Evolutionary conservation across 2,888 invertebrate genomes (phyloP).

Genomic region (Oligia fasciuncula): DNA sequence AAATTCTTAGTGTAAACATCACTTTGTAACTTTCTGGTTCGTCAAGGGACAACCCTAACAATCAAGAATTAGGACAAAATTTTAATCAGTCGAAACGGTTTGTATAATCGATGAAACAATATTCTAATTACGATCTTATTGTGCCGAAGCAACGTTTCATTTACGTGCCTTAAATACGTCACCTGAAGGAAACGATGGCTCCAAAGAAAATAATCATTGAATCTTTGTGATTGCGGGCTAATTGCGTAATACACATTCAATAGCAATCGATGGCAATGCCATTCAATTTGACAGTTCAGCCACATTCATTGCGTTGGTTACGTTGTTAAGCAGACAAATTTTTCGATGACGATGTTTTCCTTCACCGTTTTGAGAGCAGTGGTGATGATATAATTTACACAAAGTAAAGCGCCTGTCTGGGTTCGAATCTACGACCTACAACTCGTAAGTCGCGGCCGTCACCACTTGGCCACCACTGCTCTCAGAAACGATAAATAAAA

Average conservation of each 20-base stretch:
- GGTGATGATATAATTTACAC: too few relatives aligned
- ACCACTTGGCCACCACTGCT: too few relatives aligned
- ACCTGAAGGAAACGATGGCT: conserved; percentile 16
- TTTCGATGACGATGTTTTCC: too few relatives aligned
- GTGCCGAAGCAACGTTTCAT: conserved; percentile 27
- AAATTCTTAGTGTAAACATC: not conserved
- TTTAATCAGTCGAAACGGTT: conserved; percentile 32
- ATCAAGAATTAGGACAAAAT: conserved; percentile 20
- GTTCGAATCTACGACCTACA: too few relatives aligned
- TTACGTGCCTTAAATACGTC: not conserved
- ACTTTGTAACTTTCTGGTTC: not conserved
- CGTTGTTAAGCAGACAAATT: too few relatives aligned
- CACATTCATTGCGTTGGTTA: too few relatives aligned
- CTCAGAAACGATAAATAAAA: too few relatives aligned
- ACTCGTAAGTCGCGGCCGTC: too few relatives aligned
- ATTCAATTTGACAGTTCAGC: too few relatives aligned
- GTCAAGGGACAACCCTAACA: conserved; percentile 27
- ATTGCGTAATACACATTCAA: not conserved
- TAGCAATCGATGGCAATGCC: too few relatives aligned
- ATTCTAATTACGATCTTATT: conserved; percentile 28
- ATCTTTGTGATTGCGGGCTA: conserved; percentile 3
- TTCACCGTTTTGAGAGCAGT: too few relatives aligned
- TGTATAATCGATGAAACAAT: conserved; percentile 40
- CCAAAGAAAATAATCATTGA: conserved; percentile 1
- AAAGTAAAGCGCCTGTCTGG: too few relatives aligned